Percentiles rank a stretch among this genome's conserved stretches.
These are phyloP conservation scores for Pyralis farinalis DNA, from an alignment of 2,888 invertebrate species.

Conservation along the genomic window DNA sequence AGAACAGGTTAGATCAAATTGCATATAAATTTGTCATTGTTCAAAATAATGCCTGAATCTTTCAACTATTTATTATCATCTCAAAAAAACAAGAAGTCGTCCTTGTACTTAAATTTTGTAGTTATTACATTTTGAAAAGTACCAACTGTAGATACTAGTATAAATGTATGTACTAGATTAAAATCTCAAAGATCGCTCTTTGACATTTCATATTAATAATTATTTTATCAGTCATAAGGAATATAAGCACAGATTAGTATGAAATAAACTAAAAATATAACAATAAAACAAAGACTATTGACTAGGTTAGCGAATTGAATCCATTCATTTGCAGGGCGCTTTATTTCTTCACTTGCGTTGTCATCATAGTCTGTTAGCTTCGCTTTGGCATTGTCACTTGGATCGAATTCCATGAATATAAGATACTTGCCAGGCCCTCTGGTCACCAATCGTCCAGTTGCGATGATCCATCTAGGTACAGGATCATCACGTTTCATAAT, in stretches of 20 bases:
- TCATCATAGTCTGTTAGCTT: conserved; percentile 45
- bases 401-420: conserved; percentile 68
- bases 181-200: too few relatives aligned
- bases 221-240: conserved; percentile 43
- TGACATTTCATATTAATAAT: too few relatives aligned
- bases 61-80: too few relatives aligned
- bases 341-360: conserved; percentile 27
- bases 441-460: conserved; percentile 43
- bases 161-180: too few relatives aligned
- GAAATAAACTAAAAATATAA: conserved; percentile 49
- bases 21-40: too few relatives aligned
- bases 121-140: too few relatives aligned
- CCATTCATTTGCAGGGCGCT: conserved; percentile 50
- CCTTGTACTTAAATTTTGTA: too few relatives aligned
- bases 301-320: conserved; percentile 58
- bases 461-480: conserved; percentile 53
- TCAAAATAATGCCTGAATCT: too few relatives aligned
- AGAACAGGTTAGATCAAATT: too few relatives aligned
- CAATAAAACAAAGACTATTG: conserved; percentile 54
- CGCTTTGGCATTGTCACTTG: conserved; percentile 36
- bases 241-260: conserved; percentile 57
- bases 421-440: conserved; percentile 62
- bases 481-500: conserved; percentile 43
- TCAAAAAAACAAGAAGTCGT: too few relatives aligned
- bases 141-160: too few relatives aligned